Evolutionary conservation across 2,113 vertebrate species (phyloP).

Genomic region (Takifugu bimaculatus): DNA sequence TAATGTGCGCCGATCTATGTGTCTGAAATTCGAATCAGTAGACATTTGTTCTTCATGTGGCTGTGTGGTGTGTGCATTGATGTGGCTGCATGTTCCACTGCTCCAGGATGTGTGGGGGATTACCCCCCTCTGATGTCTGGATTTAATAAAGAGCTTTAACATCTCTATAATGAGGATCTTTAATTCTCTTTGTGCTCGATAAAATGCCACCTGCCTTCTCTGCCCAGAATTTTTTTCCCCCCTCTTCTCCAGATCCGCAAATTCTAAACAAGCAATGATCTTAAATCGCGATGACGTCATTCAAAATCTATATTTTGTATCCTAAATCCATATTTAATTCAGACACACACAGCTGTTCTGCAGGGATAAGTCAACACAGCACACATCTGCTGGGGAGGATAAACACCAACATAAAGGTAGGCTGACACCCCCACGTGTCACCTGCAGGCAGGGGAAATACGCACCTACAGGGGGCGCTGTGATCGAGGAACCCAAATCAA

Average conservation of each 20-base stretch:
- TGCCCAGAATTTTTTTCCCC: conserved; percentile 15
- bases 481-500: no score
- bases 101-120: conserved; percentile 12
- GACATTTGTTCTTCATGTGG: conserved; percentile 10
- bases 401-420: no score
- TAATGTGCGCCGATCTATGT: not conserved
- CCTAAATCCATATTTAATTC: no score
- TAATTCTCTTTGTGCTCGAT: conserved; percentile 31
- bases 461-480: no score
- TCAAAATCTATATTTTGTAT: no score
- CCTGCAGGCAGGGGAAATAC: no score
- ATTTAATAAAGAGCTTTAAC: conserved; percentile 54
- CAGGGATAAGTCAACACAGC: no score
- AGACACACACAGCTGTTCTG: no score
- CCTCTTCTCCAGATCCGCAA: conserved; percentile 23
- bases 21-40: conserved; percentile 7
- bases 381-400: no score
- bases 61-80: not conserved
- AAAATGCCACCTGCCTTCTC: conserved; percentile 7
- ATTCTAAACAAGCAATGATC: not conserved
- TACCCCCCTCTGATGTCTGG: conserved; percentile 43
- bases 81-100: not conserved
- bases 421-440: no score
- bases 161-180: conserved; percentile 49
- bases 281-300: no score